Evolutionary conservation across 2,797 vertebrate genomes (phyloP).

Genomic region (Holocentrus rufus): DNA sequence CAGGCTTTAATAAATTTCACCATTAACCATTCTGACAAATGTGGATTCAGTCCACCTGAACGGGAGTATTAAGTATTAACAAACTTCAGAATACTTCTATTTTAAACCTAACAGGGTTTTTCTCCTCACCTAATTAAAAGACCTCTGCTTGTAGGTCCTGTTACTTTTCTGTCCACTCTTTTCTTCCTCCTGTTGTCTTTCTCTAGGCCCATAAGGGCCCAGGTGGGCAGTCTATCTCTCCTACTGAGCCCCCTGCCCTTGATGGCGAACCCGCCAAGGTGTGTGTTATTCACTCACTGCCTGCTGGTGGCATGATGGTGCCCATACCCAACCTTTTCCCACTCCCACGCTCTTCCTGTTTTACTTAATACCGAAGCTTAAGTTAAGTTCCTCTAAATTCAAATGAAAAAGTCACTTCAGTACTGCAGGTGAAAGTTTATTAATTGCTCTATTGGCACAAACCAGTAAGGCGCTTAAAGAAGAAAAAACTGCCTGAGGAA

Average conservation of each 20-base stretch:
- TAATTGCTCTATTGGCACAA: too few relatives aligned
- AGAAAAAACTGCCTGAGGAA: too few relatives aligned
- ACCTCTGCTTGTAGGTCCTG: slow-evolving; percentile 15
- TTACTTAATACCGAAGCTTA: neutral
- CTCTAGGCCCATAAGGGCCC: slow-evolving; percentile 91
- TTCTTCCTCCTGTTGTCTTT: slow-evolving; percentile 56
- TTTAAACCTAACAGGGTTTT: neutral
- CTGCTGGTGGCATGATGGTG: slow-evolving; percentile 75
- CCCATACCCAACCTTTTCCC: slow-evolving; percentile 19
- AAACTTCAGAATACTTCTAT: neutral
- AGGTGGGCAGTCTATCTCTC: slow-evolving; percentile 86
- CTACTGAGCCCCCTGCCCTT: slow-evolving; percentile 85
- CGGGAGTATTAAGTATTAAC: neutral
- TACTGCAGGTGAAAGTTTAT: too few relatives aligned
- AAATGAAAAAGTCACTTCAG: too few relatives aligned
- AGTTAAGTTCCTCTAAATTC: neutral
- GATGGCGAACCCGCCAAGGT: slow-evolving; percentile 92
- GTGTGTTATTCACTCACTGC: slow-evolving; percentile 79
- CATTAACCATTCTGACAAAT: neutral
- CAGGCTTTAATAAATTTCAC: neutral
- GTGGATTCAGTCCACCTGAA: neutral
- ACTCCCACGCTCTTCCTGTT: neutral
- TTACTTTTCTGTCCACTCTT: slow-evolving; percentile 47
- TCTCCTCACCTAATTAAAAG: neutral
- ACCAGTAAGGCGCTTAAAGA: too few relatives aligned